phyloP scores from a whole-genome alignment of 2,113 vertebrate genomes.

The Halcyon senegalensis region DNA sequence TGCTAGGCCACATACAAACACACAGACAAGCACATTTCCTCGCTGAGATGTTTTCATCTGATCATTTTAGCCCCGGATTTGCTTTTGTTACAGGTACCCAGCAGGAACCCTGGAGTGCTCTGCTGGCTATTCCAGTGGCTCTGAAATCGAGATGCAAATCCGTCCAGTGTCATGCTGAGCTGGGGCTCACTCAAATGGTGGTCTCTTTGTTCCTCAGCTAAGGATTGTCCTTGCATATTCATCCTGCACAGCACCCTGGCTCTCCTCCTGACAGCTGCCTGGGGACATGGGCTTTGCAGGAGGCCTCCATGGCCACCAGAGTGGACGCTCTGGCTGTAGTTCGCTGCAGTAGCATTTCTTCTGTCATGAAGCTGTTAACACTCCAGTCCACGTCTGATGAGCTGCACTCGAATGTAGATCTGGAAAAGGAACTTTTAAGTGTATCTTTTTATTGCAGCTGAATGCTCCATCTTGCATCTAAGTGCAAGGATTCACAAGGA shows the following conservation, averaged over 20 bases:
- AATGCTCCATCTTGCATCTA: neutral
- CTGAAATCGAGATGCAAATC: neutral
- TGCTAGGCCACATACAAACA: neutral
- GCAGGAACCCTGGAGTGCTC: neutral
- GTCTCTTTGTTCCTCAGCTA: neutral
- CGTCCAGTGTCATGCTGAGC: neutral
- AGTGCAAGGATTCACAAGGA: neutral
- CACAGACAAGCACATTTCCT: neutral
- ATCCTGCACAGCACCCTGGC: neutral
- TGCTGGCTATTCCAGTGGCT: neutral
- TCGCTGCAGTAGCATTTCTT: neutral
- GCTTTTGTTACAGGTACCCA: neutral
- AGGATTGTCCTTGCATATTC: neutral
- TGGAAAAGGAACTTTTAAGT: neutral
- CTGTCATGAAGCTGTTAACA: neutral
- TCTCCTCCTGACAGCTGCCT: neutral
- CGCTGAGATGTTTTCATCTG: neutral
- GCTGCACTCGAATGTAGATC: neutral
- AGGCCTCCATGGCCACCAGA: neutral
- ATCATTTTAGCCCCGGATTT: neutral
- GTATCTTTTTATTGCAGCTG: neutral
- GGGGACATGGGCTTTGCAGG: fast-evolving
- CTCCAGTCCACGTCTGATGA: neutral
- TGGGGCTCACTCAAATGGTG: neutral
- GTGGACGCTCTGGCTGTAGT: neutral